Evolutionary conservation across 2,113 vertebrate species (phyloP).

Genomic region (Thunnus maccoyii): DNA sequence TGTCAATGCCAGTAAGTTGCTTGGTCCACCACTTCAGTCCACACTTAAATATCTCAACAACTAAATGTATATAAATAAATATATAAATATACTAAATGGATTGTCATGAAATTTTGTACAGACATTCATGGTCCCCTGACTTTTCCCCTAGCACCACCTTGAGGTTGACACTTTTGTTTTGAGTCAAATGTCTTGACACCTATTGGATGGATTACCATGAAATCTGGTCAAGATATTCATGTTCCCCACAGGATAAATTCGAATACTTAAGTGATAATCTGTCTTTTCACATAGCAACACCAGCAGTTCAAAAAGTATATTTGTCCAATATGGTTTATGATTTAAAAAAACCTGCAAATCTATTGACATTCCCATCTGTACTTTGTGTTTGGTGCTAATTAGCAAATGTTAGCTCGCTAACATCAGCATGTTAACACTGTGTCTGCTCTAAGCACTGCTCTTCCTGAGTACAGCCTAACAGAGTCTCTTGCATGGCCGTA

Average conservation of each 20-base stretch:
- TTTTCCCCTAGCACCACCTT: no score
- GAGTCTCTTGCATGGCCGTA: not conserved
- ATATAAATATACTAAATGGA: not conserved
- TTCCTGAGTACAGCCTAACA: not conserved
- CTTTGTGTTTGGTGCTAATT: no score
- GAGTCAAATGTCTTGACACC: no score
- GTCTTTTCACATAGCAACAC: not conserved
- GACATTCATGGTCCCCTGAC: not conserved
- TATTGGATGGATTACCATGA: no score
- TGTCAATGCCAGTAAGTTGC: not conserved
- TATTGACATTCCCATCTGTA: not conserved
- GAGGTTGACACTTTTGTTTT: no score
- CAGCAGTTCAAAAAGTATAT: not conserved
- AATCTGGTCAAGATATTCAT: no score
- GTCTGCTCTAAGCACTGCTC: not conserved
- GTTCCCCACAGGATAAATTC: no score
- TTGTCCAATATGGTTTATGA: no score
- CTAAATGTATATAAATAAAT: no score
- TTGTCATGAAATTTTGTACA: not conserved
- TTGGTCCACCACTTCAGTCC: not conserved
- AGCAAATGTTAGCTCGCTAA: not conserved
- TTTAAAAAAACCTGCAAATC: not conserved
- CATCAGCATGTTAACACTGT: not conserved
- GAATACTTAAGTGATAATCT: no score
- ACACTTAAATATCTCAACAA: constrained; percentile 15